Conservation (phyloP, 2,797 vertebrate genomes). For the Acipenser transmontanus region DNA sequence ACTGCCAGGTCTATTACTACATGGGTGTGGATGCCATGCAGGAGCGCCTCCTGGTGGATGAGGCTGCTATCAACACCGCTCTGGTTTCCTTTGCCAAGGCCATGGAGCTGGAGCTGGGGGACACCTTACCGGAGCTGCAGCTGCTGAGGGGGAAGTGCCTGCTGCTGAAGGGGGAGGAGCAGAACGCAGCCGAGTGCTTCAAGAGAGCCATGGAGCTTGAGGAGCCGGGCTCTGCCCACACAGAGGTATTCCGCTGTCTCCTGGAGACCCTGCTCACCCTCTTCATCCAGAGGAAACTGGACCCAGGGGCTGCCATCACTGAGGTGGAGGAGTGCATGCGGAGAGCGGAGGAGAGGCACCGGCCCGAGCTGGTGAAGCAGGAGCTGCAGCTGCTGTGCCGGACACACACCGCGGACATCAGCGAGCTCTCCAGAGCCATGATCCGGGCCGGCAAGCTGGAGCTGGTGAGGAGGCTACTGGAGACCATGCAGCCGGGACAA, state of each 20-base stretch:
- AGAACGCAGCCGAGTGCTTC: slow-evolving; percentile 67
- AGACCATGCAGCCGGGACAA: slow-evolving; percentile 59
- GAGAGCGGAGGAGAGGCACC: slow-evolving; percentile 63
- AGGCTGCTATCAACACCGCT: slow-evolving; percentile 71
- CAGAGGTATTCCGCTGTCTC: slow-evolving; percentile 68
- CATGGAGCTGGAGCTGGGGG: slow-evolving; percentile 56
- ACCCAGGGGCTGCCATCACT: slow-evolving; percentile 42
- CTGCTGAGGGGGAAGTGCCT: slow-evolving; percentile 72
- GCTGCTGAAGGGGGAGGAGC: slow-evolving; percentile 70
- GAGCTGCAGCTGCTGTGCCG: slow-evolving; percentile 71
- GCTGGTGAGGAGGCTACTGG: slow-evolving; percentile 70
- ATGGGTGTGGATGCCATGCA: slow-evolving; percentile 80
- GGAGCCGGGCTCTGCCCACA: slow-evolving; percentile 46
- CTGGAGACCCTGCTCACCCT: slow-evolving; percentile 68
- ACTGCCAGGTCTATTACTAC: slow-evolving; percentile 64
- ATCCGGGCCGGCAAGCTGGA: slow-evolving; percentile 63
- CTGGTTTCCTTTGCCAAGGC: slow-evolving; percentile 74
- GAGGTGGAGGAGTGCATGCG: slow-evolving; percentile 73
- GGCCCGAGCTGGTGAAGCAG: slow-evolving; percentile 46
- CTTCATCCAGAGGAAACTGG: slow-evolving; percentile 59
- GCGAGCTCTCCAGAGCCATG: slow-evolving; percentile 67
- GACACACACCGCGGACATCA: slow-evolving; percentile 63
- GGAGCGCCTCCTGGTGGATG: slow-evolving; percentile 67
- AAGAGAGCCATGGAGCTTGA: slow-evolving; percentile 61
- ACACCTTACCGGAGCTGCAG: slow-evolving; percentile 62